Evolutionary conservation across 2,888 invertebrate genomes (phyloP).

Genomic region (Calameuta idolon): DNA sequence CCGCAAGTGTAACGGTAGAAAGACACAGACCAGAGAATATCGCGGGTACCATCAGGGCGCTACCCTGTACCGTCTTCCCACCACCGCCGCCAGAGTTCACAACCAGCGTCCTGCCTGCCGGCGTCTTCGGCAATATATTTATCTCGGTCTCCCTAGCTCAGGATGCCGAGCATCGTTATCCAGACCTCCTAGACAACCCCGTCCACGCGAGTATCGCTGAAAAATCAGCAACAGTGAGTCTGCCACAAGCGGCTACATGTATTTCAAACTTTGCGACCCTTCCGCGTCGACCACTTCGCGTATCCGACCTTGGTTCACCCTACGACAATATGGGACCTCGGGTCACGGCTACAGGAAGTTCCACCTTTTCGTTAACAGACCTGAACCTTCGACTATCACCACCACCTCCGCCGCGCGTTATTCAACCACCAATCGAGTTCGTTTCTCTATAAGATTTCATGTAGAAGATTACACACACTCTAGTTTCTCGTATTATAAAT

Average conservation of each 20-base stretch:
- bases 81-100: slow-evolving; percentile 64
- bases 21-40: slow-evolving; percentile 39
- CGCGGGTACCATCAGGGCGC: slow-evolving; percentile 55
- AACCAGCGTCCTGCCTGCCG: slow-evolving; percentile 69
- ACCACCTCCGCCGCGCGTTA: slow-evolving; percentile 71
- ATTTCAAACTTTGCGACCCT: slow-evolving; percentile 66
- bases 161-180: slow-evolving; percentile 81
- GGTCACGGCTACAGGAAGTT: slow-evolving; percentile 89
- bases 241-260: slow-evolving; percentile 62
- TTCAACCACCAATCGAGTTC: slow-evolving; percentile 71
- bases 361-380: slow-evolving; percentile 85
- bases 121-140: slow-evolving; percentile 81
- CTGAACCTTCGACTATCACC: slow-evolving; percentile 63
- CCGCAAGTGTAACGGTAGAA: slow-evolving; percentile 68
- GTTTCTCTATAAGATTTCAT: slow-evolving; percentile 68
- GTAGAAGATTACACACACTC: background rate
- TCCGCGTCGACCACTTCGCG: slow-evolving; percentile 63
- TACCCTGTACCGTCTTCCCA: slow-evolving; percentile 69
- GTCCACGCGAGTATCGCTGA: slow-evolving; percentile 43
- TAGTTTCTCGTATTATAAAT: background rate
- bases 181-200: slow-evolving; percentile 82
- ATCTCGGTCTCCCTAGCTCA: slow-evolving; percentile 85
- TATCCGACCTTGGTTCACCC: slow-evolving; percentile 72
- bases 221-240: slow-evolving; percentile 30
- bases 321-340: slow-evolving; percentile 93